phyloP scores from a whole-genome alignment of 2,888 invertebrate genomes.

The Apoda limacodes region DNA sequence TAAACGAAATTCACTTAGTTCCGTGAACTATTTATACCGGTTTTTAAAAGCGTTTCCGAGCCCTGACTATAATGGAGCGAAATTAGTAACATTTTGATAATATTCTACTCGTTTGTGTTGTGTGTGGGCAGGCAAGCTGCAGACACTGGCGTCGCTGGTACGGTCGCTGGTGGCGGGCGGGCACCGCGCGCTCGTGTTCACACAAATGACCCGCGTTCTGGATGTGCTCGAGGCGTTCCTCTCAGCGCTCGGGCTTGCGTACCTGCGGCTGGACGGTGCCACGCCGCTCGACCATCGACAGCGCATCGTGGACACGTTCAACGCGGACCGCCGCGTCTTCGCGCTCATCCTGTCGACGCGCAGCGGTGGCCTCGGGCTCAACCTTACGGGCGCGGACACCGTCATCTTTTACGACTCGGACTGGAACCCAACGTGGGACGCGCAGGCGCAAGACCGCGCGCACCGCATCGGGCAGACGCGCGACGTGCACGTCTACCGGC shows the following conservation, averaged over 20 bases:
- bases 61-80: no score
- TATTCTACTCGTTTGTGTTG: slow-evolving; percentile 8
- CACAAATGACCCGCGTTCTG: slow-evolving; percentile 99
- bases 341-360: slow-evolving; percentile 98
- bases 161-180: slow-evolving; percentile 83
- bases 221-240: slow-evolving; percentile 98
- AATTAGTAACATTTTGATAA: no score
- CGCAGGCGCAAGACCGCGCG: slow-evolving; percentile 92
- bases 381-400: slow-evolving; percentile 98
- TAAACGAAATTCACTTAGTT: no score
- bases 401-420: slow-evolving; percentile 99
- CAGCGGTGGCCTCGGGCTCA: slow-evolving; percentile 97
- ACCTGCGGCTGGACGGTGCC: slow-evolving; percentile 95
- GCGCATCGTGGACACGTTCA: slow-evolving; percentile 96
- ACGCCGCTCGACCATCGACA: slow-evolving; percentile 93
- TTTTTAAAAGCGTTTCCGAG: no score
- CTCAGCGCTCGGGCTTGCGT: slow-evolving; percentile 96
- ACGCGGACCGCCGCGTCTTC: slow-evolving; percentile 94
- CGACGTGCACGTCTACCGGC: slow-evolving; percentile 97
- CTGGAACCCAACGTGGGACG: slow-evolving; percentile 99
- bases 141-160: slow-evolving; percentile 86
- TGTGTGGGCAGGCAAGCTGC: slow-evolving; percentile 78
- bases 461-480: slow-evolving; percentile 99
- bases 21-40: no score
- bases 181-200: slow-evolving; percentile 96